Evolutionary conservation across 2,888 invertebrate genomes (phyloP), one percentile per base, ranked within the genome.

Genomic region (Hedychridium roseum): DNA sequence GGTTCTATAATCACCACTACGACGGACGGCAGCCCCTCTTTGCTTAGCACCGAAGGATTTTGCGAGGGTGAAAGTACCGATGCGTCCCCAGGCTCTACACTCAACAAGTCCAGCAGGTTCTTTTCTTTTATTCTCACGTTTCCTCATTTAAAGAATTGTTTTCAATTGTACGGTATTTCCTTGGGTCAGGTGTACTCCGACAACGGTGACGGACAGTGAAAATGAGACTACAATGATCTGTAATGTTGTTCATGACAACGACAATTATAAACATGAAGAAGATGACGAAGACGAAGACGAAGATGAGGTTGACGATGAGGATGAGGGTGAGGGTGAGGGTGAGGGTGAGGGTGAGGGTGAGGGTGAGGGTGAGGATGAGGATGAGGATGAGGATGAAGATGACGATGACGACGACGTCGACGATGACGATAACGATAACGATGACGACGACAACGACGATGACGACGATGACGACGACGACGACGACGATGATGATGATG

Each of bases 1-100:
- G 84, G 83, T 68, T 85, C 85, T 63, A 87, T 86, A 70, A 85
- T 86, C 67, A 86, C 87, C 32, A 81, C 88, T 52, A 88, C 87
- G 66, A 86, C 87, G 64, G 78, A 76, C 39, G 66, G 76, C 36
- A 73, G 72, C 43, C 66, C 74, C 3, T 74, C 77, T 38, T 47
- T 76, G 46, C 47, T 78, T 21, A 76, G 76, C 39, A 77, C 77
- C 21, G 78, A 79, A 39, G 77, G 78, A 4, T 78, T 78, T 53
- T 78, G 78, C 63, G 78, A 78, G 54, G 76, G 78, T 15, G 78
- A 78, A 17, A 78, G 76, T 34, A 73, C 70, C 4, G 78, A 79
- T 23, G 69, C 71, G 9, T 75, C 77, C 2, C 76, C 78, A 0
- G 71, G 72, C 3, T 75, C 75, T 9, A 76, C 76, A 4, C 50